phyloP scores from a whole-genome alignment of 1,140 invertebrate genomes.

The Calephelis virginiensis region DNA sequence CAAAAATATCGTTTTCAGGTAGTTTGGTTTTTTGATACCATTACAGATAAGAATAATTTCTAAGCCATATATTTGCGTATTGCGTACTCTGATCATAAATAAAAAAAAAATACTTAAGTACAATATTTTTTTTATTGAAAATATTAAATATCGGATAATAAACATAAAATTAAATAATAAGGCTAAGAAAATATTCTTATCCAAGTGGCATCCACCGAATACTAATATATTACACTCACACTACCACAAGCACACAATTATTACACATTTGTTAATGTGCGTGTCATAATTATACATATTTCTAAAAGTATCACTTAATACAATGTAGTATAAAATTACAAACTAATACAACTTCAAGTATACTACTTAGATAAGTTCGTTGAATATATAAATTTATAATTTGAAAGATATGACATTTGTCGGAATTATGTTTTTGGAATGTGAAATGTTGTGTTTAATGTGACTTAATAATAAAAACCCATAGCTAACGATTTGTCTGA shows the following conservation, averaged over 20 bases:
- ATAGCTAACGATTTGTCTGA: too few relatives aligned
- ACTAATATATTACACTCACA: background rate
- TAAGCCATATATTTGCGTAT: background rate
- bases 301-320: background rate
- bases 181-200: background rate
- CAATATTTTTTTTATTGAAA: too few relatives aligned
- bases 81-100: background rate
- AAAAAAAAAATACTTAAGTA: too few relatives aligned
- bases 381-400: too few relatives aligned
- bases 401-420: too few relatives aligned
- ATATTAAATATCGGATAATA: too few relatives aligned
- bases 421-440: too few relatives aligned
- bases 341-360: background rate
- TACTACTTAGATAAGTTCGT: too few relatives aligned
- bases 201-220: background rate
- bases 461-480: too few relatives aligned
- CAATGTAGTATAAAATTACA: slow-evolving; percentile 7
- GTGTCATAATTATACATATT: background rate
- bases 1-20: background rate
- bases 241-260: slow-evolving; percentile 1
- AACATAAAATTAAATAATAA: background rate
- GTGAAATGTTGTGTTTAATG: too few relatives aligned
- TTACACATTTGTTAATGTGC: slow-evolving; percentile 1
- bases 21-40: background rate
- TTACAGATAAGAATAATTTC: background rate